Conservation (phyloP, 1,140 invertebrate species). For the Hylyphantes graminicola region DNA sequence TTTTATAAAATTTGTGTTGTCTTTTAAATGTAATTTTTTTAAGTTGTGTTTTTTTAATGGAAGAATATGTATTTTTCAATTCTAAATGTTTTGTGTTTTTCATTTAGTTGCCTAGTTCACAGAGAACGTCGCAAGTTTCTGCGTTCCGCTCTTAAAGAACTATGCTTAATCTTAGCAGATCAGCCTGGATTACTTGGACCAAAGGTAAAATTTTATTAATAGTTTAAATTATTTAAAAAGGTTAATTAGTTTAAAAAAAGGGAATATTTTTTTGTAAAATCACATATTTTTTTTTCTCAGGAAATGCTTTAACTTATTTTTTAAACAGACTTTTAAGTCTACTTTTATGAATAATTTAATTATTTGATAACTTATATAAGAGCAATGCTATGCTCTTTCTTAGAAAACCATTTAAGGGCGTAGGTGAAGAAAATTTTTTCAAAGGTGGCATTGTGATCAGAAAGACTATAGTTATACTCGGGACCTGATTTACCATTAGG, state of each 20-base stretch:
- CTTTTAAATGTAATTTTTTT: neutral
- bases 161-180: conserved; percentile 95
- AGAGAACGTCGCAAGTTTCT: conserved; percentile 96
- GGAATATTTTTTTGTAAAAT: neutral
- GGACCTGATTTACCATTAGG: too few relatives aligned
- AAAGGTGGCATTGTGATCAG: too few relatives aligned
- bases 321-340: neutral
- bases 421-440: too few relatives aligned
- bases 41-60: neutral
- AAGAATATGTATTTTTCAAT: neutral
- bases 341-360: neutral
- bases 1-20: neutral
- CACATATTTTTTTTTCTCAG: neutral
- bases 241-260: neutral
- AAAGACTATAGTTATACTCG: too few relatives aligned
- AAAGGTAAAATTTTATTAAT: conserved; percentile 72
- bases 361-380: neutral
- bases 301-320: neutral
- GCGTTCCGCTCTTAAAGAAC: conserved; percentile 92
- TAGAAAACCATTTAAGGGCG: too few relatives aligned
- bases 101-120: conserved; percentile 80
- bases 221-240: neutral
- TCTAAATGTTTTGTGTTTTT: conserved; percentile 41
- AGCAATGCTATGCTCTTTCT: too few relatives aligned
- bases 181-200: conserved; percentile 97